A percentile compares a stretch with the other conserved stretches of the same genome.
Evolutionary conservation across 1,140 invertebrate species (phyloP).

Genomic region (Myzus persicae): DNA sequence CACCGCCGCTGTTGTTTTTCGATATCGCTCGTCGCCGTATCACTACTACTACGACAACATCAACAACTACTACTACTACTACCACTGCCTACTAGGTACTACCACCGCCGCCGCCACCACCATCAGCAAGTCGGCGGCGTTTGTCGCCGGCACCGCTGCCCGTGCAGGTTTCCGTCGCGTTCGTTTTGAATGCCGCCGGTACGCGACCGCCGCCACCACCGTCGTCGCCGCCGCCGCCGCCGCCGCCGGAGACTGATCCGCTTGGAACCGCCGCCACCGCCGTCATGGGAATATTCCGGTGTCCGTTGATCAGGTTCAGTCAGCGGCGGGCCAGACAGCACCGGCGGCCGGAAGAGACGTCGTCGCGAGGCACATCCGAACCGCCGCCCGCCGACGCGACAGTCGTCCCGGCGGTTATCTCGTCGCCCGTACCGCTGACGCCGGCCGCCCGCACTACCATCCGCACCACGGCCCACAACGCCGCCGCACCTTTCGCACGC

Average conservation of each 20-base stretch:
- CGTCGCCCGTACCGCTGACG: background rate
- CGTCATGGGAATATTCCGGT: slow-evolving; percentile 52
- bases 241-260: background rate
- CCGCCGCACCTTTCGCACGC: background rate
- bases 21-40: background rate
- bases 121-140: background rate
- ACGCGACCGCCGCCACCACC: background rate
- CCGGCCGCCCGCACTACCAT: background rate
- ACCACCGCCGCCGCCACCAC: background rate
- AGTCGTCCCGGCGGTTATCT: background rate
- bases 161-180: background rate
- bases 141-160: background rate
- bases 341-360: background rate
- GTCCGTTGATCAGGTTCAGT: slow-evolving; percentile 53
- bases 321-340: slow-evolving; percentile 14
- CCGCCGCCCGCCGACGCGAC: background rate
- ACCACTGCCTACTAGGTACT: background rate
- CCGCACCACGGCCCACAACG: background rate
- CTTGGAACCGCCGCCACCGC: background rate
- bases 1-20: background rate
- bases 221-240: background rate
- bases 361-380: background rate
- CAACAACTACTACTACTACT: background rate
- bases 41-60: background rate
- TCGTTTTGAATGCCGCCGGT: slow-evolving; percentile 50